Conservation (phyloP, 2,113 vertebrate species). For the Terrapene triunguis region DNA sequence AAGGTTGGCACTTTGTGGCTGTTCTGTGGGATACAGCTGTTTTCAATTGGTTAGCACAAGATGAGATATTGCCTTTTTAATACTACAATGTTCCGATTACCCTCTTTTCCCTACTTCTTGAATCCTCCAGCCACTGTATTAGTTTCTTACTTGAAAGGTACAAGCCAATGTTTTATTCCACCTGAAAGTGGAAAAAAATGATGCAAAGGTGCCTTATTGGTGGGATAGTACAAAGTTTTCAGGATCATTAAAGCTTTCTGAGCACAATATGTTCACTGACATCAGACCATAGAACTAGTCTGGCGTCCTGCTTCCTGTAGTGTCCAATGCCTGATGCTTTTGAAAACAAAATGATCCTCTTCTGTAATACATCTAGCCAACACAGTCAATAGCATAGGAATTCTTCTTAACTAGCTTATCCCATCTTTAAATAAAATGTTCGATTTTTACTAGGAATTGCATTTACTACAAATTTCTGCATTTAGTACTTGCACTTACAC, state of each 20-base stretch:
- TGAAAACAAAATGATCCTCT: not conserved
- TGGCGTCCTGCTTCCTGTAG: not conserved
- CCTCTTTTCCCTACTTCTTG: not conserved
- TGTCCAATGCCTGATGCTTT: not conserved
- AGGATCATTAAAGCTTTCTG: not conserved
- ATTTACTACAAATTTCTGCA: not conserved
- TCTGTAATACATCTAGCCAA: not conserved
- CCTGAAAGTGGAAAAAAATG: not conserved
- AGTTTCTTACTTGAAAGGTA: not conserved
- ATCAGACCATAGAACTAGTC: not conserved
- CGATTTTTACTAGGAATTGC: not conserved
- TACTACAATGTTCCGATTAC: not conserved
- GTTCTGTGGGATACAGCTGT: not conserved
- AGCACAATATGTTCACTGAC: not conserved
- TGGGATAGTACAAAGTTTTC: not conserved
- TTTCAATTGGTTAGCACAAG: not conserved
- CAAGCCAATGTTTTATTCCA: not conserved
- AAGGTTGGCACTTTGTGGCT: not conserved
- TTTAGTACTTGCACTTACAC: not conserved
- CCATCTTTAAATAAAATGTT: not conserved
- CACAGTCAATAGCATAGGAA: not conserved
- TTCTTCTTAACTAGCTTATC: not conserved
- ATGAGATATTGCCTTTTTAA: not conserved
- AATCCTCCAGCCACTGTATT: slow-evolving; percentile 14
- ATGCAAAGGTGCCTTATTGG: not conserved